A percentile compares a stretch with the other conserved stretches of the same genome.
These are phyloP conservation scores for Hemicrepidius hirtus DNA, from an alignment of 2,888 invertebrate species.

Conservation along the genomic window DNA sequence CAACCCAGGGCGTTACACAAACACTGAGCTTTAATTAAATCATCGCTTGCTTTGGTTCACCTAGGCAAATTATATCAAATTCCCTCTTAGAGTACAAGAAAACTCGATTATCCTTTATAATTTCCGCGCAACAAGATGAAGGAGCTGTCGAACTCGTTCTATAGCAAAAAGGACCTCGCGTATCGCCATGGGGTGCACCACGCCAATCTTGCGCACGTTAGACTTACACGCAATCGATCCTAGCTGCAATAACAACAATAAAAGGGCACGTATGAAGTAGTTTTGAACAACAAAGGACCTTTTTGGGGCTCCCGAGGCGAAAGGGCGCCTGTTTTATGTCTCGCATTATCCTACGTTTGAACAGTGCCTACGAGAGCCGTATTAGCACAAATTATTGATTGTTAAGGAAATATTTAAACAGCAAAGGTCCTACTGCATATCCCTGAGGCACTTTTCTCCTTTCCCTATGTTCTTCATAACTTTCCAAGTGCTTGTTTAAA, in stretches of 20 bases:
- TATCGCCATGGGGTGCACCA: slow-evolving; percentile 23
- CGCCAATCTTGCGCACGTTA: slow-evolving; percentile 9
- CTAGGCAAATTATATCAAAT: slow-evolving; percentile 57
- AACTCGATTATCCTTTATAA: slow-evolving; percentile 47
- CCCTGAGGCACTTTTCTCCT: slow-evolving; percentile 22
- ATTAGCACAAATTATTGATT: slow-evolving; percentile 37
- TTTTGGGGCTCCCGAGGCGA: slow-evolving; percentile 1
- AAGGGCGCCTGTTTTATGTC: slow-evolving; percentile 8
- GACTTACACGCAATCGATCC: not conserved
- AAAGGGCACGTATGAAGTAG: slow-evolving; percentile 7
- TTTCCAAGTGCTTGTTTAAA: slow-evolving; percentile 16
- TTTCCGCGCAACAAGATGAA: slow-evolving; percentile 41
- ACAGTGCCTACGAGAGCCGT: slow-evolving; percentile 15
- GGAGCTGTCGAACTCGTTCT: slow-evolving; percentile 26
- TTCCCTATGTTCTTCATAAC: slow-evolving; percentile 18
- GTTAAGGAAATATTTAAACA: slow-evolving; percentile 36
- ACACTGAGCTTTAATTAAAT: slow-evolving; percentile 65
- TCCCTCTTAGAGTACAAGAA: slow-evolving; percentile 47
- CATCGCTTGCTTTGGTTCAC: slow-evolving; percentile 63
- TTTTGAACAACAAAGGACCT: slow-evolving; percentile 25
- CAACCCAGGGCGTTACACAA: slow-evolving; percentile 64
- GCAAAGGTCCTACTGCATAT: slow-evolving; percentile 26
- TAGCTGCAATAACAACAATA: slow-evolving; percentile 13
- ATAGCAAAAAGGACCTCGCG: slow-evolving; percentile 20
- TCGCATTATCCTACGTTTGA: not conserved